Base-by-base conservation (phyloP, 2,797 vertebrate genomes). In the Tapera naevia region DNA sequence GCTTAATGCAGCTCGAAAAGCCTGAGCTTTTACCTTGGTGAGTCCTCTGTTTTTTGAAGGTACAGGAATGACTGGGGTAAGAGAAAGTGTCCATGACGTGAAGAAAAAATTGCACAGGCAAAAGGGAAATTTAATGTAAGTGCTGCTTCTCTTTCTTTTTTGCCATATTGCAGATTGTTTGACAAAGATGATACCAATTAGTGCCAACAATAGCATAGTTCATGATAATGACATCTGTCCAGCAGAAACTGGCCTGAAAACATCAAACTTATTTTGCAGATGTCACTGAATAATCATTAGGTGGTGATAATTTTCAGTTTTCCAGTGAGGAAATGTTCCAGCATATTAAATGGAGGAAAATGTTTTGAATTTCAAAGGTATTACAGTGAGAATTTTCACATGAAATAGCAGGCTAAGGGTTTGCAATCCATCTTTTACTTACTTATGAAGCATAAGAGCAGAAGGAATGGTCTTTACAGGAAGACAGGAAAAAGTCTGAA, bases 251-350 rank as follows among this genome's bases (percentile, higher is more conserved):
- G 72, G 30, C 75, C 54, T 5, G 1, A 74, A 82, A 91, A 7
- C 88, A 93, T 91, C 76, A 91, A 83, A 82, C 88, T 93, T 83
- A 43, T 48, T 89, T 92, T 93, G 81, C 90, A 93, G 91, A 92
- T 93, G 88, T 91, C 80, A 45, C 93, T 93, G 92, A 92, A 92
- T 94, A 96, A 88, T 86, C 91, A 81, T 93, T 89, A 94, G 83
- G 65, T 80, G 71, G n/a, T 85, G 81, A 70, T 76, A 87, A 84
- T 80, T 89, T 94, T 83, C 69, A 43, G 57, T 74, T 91, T 50
- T 35, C 84, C 70, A 18, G 62, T 81, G 73, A 70, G 64, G 56
- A 66, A 81, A 81, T 23, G 56, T 75, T 84, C 64, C 45, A 76
- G 67, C 30, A 14, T 89, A 43, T 87, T 85, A 91, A 94, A 71